Base-by-base conservation (phyloP, 2,113 vertebrate genomes). In the Laticauda laticaudata region DNA sequence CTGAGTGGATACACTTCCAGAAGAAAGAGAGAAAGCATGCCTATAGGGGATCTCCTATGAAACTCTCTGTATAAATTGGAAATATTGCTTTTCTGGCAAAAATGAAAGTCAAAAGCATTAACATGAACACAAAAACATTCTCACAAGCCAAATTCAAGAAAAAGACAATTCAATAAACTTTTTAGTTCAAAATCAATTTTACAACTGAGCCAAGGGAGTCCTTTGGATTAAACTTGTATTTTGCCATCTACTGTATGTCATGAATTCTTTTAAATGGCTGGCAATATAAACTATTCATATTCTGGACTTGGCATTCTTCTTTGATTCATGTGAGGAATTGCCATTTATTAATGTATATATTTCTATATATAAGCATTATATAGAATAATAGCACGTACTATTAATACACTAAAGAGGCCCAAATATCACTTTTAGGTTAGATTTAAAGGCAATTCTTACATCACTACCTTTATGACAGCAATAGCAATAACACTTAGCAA, bases 121-220 rank as follows among this genome's bases (percentile, higher is more conserved):
- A 91, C 34, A 7, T 88, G 51, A 69, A 18, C 61, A 69, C 87
- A 88, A 91, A 91, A 88, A 91, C 1, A 15, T 18, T 88, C 51
- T 26, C 90, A 81, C 34, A 34, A 91, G 69, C 56, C 59, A 88
- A 93, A 91, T 91, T 54, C 34, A 56, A 59, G 57, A 59, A 90
- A 87, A 21, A 55, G 45, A 87, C 59, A 87, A 45, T 45, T 48
- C 20, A 55, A 54, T 55, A 85, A 57, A 11, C 26, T 64, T 86
- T 90, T 93, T 91, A 69, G 56, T 64, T 90, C 86, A 91, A 93
- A 87, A 75, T 91, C 89, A 91, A 55, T 91, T 55, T 81, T 92
- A 89, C 57, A 88, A 34, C 53, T 57, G 86, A 91, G 61, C 48
- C 64, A 57, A n/a, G 53, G 11, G 43, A 88, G 29, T 43, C 51